Conservation (phyloP, 2,797 vertebrate species). For the Rhinatrema bivittatum region DNA sequence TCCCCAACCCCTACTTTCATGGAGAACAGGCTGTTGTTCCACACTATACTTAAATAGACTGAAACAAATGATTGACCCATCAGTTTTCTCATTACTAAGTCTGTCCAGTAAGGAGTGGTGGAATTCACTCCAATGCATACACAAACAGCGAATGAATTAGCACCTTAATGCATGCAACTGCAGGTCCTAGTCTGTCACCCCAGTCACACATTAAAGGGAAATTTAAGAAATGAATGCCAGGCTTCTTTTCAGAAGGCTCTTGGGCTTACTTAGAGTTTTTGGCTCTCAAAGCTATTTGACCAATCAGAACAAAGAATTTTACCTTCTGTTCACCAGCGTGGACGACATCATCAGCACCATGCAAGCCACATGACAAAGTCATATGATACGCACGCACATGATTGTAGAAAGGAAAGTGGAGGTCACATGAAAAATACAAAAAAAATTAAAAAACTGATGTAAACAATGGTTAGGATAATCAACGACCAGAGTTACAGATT, state of each 20-base stretch:
- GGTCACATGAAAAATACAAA: constrained; percentile 89
- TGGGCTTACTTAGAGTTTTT: constrained; percentile 18
- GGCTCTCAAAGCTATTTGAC: constrained; percentile 46
- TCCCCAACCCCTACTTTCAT: no score
- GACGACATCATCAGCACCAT: constrained; percentile 88
- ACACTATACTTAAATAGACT: no score
- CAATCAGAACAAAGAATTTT: constrained; percentile 77
- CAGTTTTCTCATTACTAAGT: background rate
- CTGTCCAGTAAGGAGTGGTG: background rate
- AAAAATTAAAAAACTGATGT: constrained; percentile 87
- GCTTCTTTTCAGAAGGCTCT: background rate
- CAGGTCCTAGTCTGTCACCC: no score
- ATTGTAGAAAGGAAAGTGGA: constrained; percentile 87
- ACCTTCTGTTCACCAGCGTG: constrained; percentile 91
- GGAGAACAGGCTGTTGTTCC: no score
- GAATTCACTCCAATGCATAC: constrained; percentile 17
- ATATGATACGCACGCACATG: constrained; percentile 89
- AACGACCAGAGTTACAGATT: constrained; percentile 70
- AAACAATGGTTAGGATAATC: constrained; percentile 75
- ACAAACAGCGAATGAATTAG: no score
- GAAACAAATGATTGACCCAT: constrained; percentile 30
- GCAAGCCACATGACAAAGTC: constrained; percentile 95
- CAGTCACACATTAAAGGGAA: no score
- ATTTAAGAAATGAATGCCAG: no score
- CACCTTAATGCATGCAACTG: no score